Conservation (phyloP, 2,888 invertebrate genomes). For the Drosophila falleni region DNA sequence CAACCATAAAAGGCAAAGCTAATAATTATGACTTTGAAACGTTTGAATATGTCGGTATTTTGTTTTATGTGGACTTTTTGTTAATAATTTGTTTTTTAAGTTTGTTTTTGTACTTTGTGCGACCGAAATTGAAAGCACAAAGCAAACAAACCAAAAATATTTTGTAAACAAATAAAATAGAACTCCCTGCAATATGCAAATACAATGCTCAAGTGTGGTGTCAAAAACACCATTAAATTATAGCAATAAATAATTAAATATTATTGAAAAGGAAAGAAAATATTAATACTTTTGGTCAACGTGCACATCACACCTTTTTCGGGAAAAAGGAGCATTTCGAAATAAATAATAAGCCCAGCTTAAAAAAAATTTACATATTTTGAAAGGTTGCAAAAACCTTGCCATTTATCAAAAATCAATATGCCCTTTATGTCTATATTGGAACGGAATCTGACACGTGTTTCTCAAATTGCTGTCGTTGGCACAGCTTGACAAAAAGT, state of each 20-base stretch:
- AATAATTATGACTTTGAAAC: slow-evolving; percentile 69
- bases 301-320: slow-evolving; percentile 54
- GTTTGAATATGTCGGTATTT: slow-evolving; percentile 38
- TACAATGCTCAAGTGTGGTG: slow-evolving; percentile 46
- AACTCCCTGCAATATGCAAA: slow-evolving; percentile 40
- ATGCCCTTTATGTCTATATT: slow-evolving; percentile 17
- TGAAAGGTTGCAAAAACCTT: not conserved
- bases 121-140: slow-evolving; percentile 15
- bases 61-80: slow-evolving; percentile 21
- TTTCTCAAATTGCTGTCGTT: slow-evolving; percentile 13
- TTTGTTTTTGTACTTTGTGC: slow-evolving; percentile 1
- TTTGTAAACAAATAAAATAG: slow-evolving; percentile 46
- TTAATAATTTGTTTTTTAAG: slow-evolving; percentile 1
- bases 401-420: slow-evolving; percentile 12
- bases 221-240: slow-evolving; percentile 71
- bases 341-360: not conserved
- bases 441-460: slow-evolving; percentile 35
- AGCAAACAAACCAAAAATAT: slow-evolving; percentile 46
- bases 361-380: not conserved
- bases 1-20: slow-evolving; percentile 67
- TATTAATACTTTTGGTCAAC: slow-evolving; percentile 22
- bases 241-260: slow-evolving; percentile 29
- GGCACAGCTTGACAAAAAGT: slow-evolving; percentile 44
- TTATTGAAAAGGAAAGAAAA: slow-evolving; percentile 17
- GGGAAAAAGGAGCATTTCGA: slow-evolving; percentile 4